Conservation (phyloP, 2,888 invertebrate species). For the Tetragnatha montana region DNA sequence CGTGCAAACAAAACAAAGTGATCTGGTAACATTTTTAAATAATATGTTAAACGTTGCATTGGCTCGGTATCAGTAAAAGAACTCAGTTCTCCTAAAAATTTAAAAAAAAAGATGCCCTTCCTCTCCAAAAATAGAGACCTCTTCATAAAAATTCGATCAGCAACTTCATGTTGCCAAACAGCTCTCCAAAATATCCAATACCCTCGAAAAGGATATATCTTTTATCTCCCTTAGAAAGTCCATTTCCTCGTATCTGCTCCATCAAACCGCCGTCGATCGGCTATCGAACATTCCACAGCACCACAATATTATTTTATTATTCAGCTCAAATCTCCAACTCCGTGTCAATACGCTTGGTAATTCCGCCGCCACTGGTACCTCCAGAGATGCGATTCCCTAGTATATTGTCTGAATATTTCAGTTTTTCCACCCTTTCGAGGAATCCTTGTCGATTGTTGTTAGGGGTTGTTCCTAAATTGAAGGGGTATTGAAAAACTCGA, state of each 20-base stretch:
- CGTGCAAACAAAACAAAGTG: too few species aligned
- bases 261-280: neutral
- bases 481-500: too few species aligned
- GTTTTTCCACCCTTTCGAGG: neutral
- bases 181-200: neutral
- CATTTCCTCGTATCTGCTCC: neutral
- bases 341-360: neutral
- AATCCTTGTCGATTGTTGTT: neutral
- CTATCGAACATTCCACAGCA: neutral
- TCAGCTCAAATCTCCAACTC: neutral
- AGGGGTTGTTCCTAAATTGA: too few species aligned
- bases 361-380: neutral
- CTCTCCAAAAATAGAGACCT: too few species aligned
- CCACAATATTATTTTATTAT: neutral
- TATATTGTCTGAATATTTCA: slow-evolving; percentile 1
- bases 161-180: neutral
- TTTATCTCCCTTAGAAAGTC: neutral
- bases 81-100: too few species aligned
- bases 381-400: neutral
- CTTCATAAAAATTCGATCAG: too few species aligned
- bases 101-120: too few species aligned
- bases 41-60: too few species aligned
- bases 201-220: neutral
- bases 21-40: too few species aligned
- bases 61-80: too few species aligned